Percentiles rank a stretch among this genome's conserved stretches.
These are phyloP conservation scores for Cassiopea xamachana DNA, from an alignment of 30 jellyfish, hydroid and myxozoan species.

Conservation along the genomic window DNA sequence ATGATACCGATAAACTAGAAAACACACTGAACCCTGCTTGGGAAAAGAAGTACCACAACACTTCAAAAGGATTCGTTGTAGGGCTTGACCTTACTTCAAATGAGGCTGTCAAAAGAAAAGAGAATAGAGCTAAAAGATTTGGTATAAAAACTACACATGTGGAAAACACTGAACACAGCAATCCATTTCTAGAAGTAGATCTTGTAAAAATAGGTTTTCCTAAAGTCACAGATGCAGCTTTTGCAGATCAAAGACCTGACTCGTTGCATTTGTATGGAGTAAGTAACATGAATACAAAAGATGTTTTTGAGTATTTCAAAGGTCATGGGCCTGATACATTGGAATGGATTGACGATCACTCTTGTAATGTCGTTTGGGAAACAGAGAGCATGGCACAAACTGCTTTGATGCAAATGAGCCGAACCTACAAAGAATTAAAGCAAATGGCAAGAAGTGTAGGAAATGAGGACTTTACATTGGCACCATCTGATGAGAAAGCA, in stretches of 20 bases:
- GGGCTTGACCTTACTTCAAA: constrained; percentile 80
- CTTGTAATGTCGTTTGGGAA: constrained; percentile 95
- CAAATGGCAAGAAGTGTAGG: constrained; percentile 4
- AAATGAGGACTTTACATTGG: constrained; percentile 2
- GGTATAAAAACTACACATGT: constrained; percentile 43
- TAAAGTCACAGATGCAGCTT: constrained; percentile 67
- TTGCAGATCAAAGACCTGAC: constrained; percentile 69
- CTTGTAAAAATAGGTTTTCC: constrained; percentile 34
- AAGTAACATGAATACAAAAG: constrained; percentile 88
- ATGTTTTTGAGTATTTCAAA: constrained; percentile 81
- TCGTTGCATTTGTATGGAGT: constrained; percentile 81
- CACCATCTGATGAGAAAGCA: constrained; percentile 50
- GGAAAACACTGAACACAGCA: background rate
- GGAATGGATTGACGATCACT: constrained; percentile 95
- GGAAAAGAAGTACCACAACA: constrained; percentile 87
- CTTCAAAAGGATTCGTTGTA: constrained; percentile 76
- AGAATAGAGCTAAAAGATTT: constrained; percentile 82
- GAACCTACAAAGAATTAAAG: constrained; percentile 58
- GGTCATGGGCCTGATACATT: constrained; percentile 84
- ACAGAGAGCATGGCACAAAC: constrained; percentile 54
- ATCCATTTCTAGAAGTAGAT: constrained; percentile 46
- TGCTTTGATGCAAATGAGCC: constrained; percentile 83
- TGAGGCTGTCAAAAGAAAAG: constrained; percentile 60
- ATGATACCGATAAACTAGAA: constrained; percentile 6
- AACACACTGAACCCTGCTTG: constrained; percentile 41